Conservation (phyloP, 2,113 vertebrate genomes). For the Rhabdomys dilectus region DNA sequence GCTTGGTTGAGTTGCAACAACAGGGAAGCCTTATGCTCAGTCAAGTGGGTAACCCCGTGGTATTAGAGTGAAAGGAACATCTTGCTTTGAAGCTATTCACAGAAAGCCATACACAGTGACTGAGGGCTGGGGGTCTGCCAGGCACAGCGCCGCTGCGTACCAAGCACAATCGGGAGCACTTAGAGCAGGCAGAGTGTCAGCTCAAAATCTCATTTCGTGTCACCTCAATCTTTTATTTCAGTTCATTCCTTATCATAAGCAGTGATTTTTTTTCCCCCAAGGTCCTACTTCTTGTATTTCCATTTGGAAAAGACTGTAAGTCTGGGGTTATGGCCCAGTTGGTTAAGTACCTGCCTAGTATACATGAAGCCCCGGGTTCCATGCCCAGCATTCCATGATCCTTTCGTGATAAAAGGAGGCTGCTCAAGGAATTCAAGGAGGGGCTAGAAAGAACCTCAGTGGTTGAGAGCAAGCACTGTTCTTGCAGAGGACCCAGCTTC, state of each 20-base stretch:
- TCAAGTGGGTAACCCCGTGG: not conserved
- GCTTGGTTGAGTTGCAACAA: not conserved
- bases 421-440: too few species aligned
- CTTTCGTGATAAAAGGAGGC: too few species aligned
- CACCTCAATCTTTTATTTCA: not conserved
- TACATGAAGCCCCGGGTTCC: not conserved
- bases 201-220: constrained; percentile 38
- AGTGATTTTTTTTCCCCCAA: constrained; percentile 2
- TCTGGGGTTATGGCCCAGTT: not conserved
- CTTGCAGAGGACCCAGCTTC: not conserved
- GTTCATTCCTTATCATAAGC: not conserved
- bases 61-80: not conserved
- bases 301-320: not conserved
- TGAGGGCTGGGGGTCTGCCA: not conserved
- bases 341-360: not conserved
- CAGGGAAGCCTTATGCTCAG: not conserved
- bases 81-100: constrained; percentile 48
- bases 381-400: not conserved
- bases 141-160: not conserved
- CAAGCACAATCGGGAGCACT: not conserved
- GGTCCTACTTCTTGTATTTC: constrained; percentile 13
- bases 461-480: too few species aligned
- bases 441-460: not conserved
- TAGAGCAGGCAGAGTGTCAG: not conserved
- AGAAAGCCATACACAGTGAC: not conserved